A percentile compares a stretch with the other conserved stretches of the same genome.
These are phyloP conservation scores for Galeruca laticollis DNA, from an alignment of 2,888 invertebrate genomes.

Conservation along the genomic window DNA sequence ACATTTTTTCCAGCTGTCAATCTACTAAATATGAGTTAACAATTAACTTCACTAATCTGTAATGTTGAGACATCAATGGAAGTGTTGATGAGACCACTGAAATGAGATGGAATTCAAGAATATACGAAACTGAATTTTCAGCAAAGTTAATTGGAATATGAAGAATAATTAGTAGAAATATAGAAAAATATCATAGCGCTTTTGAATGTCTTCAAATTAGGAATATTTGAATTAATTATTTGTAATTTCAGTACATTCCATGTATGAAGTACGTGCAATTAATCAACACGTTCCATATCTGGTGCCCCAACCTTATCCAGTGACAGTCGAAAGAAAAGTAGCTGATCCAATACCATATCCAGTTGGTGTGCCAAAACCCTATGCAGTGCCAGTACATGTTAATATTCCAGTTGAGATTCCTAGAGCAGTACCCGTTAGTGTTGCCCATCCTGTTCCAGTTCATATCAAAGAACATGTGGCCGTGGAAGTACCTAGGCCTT, in stretches of 20 bases:
- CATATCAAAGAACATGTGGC: constrained; percentile 24
- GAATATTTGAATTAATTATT: too few relatives aligned
- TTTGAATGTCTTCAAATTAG: too few relatives aligned
- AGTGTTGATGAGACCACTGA: too few relatives aligned
- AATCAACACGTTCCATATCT: constrained; percentile 26
- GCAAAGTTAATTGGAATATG: too few relatives aligned
- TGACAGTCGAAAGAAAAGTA: constrained; percentile 24
- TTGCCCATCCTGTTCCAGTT: constrained; percentile 22
- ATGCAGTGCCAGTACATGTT: constrained; percentile 20
- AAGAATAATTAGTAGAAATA: too few relatives aligned
- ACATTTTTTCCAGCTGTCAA: too few relatives aligned
- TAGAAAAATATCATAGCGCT: too few relatives aligned
- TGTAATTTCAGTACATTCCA: not conserved
- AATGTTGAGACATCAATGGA: too few relatives aligned
- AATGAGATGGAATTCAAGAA: too few relatives aligned
- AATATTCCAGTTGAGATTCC: constrained; percentile 28
- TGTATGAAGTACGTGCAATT: constrained; percentile 19
- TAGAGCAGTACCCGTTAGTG: constrained; percentile 19
- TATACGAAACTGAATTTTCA: too few relatives aligned
- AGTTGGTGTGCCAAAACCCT: constrained; percentile 32
- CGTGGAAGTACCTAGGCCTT: constrained; percentile 49
- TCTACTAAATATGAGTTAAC: too few relatives aligned
- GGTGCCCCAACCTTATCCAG: constrained; percentile 32
- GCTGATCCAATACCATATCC: constrained; percentile 33
- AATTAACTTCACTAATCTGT: too few relatives aligned